Conservation (phyloP, 1,140 invertebrate genomes). For the Zaprionus ghesquierei region DNA sequence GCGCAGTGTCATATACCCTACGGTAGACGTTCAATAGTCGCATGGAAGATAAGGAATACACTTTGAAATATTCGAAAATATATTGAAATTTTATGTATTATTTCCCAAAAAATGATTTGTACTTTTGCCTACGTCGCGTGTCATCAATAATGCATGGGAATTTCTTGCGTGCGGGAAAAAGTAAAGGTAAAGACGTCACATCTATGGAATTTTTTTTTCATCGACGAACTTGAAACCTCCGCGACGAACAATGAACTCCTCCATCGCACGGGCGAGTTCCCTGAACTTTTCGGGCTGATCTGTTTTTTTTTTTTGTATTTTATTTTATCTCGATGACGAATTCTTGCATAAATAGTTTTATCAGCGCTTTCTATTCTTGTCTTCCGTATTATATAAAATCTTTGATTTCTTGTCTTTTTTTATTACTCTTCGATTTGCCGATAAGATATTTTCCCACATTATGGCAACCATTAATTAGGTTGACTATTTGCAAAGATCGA, state of each 20-base stretch:
- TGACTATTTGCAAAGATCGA: background rate
- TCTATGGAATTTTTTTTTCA: constrained; percentile 58
- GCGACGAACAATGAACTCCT: constrained; percentile 56
- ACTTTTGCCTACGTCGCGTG: background rate
- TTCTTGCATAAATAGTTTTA: constrained; percentile 9
- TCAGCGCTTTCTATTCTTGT: background rate
- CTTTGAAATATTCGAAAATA: background rate
- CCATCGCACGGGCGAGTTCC: constrained; percentile 37
- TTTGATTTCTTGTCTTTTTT: no score
- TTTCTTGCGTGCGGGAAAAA: background rate
- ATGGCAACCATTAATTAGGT: background rate
- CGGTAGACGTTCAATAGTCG: constrained; percentile 17
- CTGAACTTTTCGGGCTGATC: constrained; percentile 39
- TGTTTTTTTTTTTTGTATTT: constrained; percentile 22
- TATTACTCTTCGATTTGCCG: background rate
- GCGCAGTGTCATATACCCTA: background rate
- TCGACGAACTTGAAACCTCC: constrained; percentile 52
- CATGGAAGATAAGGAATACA: background rate
- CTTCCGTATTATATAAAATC: background rate
- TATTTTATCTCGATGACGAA: constrained; percentile 13
- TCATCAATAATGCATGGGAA: constrained; percentile 22
- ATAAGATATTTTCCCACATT: background rate
- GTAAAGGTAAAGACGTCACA: constrained; percentile 8
- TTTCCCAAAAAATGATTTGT: background rate
- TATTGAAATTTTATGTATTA: background rate